Evolutionary conservation across 2,797 vertebrate species (phyloP).

Genomic region (Streptopelia turtur): DNA sequence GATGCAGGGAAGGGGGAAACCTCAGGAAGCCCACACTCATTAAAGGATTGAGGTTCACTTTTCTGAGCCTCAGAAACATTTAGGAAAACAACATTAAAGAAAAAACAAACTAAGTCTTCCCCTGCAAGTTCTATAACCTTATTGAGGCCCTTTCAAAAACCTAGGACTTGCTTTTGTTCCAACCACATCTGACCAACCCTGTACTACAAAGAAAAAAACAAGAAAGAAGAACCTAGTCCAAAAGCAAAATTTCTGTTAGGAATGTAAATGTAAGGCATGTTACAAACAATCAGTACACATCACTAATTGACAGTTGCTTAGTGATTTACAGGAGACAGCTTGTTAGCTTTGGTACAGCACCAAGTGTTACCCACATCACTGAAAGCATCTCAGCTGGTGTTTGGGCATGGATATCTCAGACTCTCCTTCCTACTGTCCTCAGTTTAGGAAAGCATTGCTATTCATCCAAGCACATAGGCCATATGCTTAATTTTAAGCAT

Average conservation of each 20-base stretch:
- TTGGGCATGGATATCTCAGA: neutral
- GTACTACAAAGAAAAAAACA: neutral
- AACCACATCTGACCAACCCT: neutral
- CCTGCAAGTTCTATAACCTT: slow-evolving; percentile 17
- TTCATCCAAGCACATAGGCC: neutral
- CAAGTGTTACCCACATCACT: slow-evolving; percentile 9
- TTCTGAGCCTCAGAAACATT: slow-evolving; percentile 42
- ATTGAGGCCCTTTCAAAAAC: slow-evolving; percentile 4
- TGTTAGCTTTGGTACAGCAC: neutral
- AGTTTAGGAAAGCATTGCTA: neutral
- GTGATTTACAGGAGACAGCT: slow-evolving; percentile 1
- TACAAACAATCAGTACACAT: neutral
- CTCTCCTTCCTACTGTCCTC: neutral
- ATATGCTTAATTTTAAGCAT: slow-evolving; percentile 3
- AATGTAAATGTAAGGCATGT: neutral
- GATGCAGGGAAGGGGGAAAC: slow-evolving; percentile 31
- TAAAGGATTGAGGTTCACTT: slow-evolving; percentile 59
- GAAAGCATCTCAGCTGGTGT: neutral
- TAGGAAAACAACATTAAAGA: slow-evolving; percentile 64
- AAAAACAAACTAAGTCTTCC: slow-evolving; percentile 63
- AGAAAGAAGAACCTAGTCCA: neutral
- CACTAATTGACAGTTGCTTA: slow-evolving; percentile 11
- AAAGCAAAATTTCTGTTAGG: neutral
- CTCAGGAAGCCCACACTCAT: slow-evolving; percentile 46
- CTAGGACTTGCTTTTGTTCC: slow-evolving; percentile 13